These are phyloP conservation scores for Tetheella fluctuosa DNA, from an alignment of 2,888 invertebrate genomes.

Conservation along the genomic window DNA sequence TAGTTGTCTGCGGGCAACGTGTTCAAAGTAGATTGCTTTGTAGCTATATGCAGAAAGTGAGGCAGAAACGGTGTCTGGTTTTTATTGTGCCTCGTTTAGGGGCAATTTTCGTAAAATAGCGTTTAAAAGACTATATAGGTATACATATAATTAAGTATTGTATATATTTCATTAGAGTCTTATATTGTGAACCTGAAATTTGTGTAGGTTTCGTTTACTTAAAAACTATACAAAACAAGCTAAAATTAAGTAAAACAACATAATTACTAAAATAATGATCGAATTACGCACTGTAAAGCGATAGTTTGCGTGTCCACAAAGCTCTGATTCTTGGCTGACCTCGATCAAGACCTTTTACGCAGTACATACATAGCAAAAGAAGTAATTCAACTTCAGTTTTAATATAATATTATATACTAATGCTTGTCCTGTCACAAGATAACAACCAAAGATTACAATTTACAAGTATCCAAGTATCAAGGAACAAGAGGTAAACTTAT, in stretches of 20 bases:
- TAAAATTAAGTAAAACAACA: not conserved
- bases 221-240: not conserved
- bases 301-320: constrained; percentile 3
- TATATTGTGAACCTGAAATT: not conserved
- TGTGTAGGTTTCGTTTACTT: not conserved
- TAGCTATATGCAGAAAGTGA: not conserved
- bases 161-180: not conserved
- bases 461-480: too few relatives aligned
- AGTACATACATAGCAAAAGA: not conserved
- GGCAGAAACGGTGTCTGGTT: not conserved
- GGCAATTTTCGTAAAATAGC: not conserved
- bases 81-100: not conserved
- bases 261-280: constrained; percentile 6
- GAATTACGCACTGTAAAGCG: not conserved
- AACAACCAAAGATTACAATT: too few relatives aligned
- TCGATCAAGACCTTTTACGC: not conserved
- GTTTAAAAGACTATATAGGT: too few relatives aligned
- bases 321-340: not conserved
- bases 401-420: too few relatives aligned
- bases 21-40: not conserved
- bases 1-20: constrained; percentile 16
- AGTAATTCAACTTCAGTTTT: not conserved
- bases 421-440: too few relatives aligned
- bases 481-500: too few relatives aligned
- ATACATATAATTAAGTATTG: not conserved